Percentiles rank a stretch among this genome's conserved stretches.
Evolutionary conservation across 1,140 invertebrate species (phyloP).

Genomic region (Hylaeus volcanicus): DNA sequence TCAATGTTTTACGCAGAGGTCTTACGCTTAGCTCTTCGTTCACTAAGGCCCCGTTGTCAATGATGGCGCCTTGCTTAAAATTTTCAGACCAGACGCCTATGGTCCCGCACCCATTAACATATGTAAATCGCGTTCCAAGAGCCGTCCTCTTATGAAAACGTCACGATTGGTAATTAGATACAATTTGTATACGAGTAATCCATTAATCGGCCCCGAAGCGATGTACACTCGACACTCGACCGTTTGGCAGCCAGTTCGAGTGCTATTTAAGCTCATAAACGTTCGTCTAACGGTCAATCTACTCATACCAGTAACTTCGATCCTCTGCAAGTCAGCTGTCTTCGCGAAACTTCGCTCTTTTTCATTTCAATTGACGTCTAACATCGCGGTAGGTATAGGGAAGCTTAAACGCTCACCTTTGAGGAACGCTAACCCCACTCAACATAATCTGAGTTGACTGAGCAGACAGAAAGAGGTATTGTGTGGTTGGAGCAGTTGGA

Average conservation of each 20-base stretch:
- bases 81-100: not conserved
- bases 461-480: no score
- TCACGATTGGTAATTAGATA: constrained; percentile 13
- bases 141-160: not conserved
- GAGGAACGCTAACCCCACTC: no score
- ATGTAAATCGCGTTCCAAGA: constrained; percentile 7
- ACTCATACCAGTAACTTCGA: not conserved
- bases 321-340: not conserved
- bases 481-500: no score
- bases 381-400: no score
- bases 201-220: constrained; percentile 2
- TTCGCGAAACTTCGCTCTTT: not conserved
- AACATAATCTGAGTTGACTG: no score
- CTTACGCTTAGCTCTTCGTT: no score
- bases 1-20: no score
- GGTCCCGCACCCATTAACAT: not conserved
- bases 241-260: no score
- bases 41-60: no score
- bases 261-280: not conserved
- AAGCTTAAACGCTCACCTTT: no score
- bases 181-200: constrained; percentile 13
- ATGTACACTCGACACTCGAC: not conserved
- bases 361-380: not conserved
- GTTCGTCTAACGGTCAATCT: not conserved
- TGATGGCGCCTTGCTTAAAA: no score